A percentile compares a stretch with the other conserved stretches of the same genome.
Conservation (phyloP, 1,140 invertebrate species). For the Drosophila bocki region DNA sequence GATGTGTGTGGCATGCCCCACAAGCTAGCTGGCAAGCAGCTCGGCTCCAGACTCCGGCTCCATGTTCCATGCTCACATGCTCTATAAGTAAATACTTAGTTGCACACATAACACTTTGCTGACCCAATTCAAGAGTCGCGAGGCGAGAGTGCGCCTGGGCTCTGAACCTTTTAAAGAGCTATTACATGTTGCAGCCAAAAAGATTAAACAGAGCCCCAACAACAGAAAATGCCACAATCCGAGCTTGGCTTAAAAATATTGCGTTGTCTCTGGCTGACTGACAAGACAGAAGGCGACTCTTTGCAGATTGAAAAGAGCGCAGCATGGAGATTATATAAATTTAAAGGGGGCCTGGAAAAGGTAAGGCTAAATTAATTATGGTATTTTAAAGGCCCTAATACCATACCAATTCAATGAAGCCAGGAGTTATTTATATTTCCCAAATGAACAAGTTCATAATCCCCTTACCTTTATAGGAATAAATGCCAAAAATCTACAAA, state of each 20-base stretch:
- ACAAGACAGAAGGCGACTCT: slow-evolving; percentile 48
- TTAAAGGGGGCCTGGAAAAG: slow-evolving; percentile 10
- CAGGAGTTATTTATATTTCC: slow-evolving; percentile 4
- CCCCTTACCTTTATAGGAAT: background rate
- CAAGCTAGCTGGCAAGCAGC: slow-evolving; percentile 11
- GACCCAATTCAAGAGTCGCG: slow-evolving; percentile 71
- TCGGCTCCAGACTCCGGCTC: slow-evolving; percentile 11
- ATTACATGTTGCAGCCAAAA: slow-evolving; percentile 72
- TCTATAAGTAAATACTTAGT: slow-evolving; percentile 64
- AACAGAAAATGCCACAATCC: slow-evolving; percentile 32
- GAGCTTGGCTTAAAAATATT: slow-evolving; percentile 48
- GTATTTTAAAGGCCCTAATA: background rate
- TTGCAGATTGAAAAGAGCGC: slow-evolving; percentile 34
- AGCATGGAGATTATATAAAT: slow-evolving; percentile 22
- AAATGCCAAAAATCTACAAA: slow-evolving; percentile 1
- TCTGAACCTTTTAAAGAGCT: slow-evolving; percentile 81
- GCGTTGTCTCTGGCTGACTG: slow-evolving; percentile 62
- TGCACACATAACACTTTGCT: slow-evolving; percentile 78
- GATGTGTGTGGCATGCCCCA: slow-evolving; percentile 66
- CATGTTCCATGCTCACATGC: slow-evolving; percentile 60
- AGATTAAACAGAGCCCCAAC: slow-evolving; percentile 57
- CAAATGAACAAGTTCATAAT: background rate
- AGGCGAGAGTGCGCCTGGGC: slow-evolving; percentile 62
- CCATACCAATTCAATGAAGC: background rate
- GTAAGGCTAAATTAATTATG: slow-evolving; percentile 8